Evolutionary conservation across 2,113 vertebrate species (phyloP), one percentile per base, ranked within the genome.

Genomic region (Apistogramma diplotaenia): DNA sequence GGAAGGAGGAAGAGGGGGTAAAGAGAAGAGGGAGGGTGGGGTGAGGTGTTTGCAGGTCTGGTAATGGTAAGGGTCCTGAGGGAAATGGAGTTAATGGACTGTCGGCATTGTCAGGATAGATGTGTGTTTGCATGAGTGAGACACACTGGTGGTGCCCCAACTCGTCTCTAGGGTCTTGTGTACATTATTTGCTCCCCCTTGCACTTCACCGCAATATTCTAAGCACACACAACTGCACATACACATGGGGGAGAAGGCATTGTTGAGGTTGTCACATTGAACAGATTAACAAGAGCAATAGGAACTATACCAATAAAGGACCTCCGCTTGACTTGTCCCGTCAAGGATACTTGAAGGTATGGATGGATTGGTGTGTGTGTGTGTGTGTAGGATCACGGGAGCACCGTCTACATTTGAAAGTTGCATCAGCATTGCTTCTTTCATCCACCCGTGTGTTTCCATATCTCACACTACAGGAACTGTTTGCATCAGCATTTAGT

Each of bases 401-500:
- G 49, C 61, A 18, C 13, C 51, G 40, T 72, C 53, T 58, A 82
- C 76, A 43, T 1, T 31, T n/a, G 19, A 37, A 70, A 33, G 79
- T 93, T 93, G 78, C 92, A 87, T 91, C 92, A 93, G 78, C 15
- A 27, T 91, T 91, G 67, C 83, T 61, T 79, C 67, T 19, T 56
- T 75, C 37, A 19, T 16, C 33, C 6, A 8, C 43, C 54, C 21
- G 9, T 19, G n/a, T 11, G 51, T 86, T 90, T 77, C 85, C 82
- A 79, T 57, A 12, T 72, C 79, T 49, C 25, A 2, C 33, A 15
- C 43, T 65, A 81, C 67, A 71, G 60, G 49, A 76, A 78, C 27
- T 58, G 79, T 77, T 93, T 93, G 90, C 93, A 90, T 93, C 92
- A 94, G 90, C 83, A 72, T 49, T 87, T 62, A 6, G 75, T 59